These are phyloP conservation scores for Cherax quadricarinatus DNA, from an alignment of 1,140 invertebrate genomes.

Conservation along the genomic window DNA sequence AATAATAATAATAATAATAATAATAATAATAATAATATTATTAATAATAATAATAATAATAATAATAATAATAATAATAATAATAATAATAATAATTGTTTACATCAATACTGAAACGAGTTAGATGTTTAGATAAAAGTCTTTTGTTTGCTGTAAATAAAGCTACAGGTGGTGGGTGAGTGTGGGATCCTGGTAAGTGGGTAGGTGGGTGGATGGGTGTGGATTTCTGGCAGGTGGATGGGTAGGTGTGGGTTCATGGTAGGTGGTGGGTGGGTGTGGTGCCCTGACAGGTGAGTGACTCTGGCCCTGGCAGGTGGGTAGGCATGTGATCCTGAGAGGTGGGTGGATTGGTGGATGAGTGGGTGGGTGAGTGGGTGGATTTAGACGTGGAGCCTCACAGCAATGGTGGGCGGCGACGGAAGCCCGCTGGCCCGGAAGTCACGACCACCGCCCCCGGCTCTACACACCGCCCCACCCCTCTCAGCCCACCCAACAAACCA, in stretches of 20 bases:
- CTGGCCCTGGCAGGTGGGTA: neutral
- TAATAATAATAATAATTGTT: too few relatives aligned
- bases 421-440: constrained; percentile 64
- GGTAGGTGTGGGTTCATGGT: neutral
- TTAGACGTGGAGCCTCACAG: neutral
- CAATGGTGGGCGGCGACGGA: constrained; percentile 39
- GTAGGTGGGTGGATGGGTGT: neutral
- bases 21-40: too few relatives aligned
- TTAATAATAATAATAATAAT: too few relatives aligned
- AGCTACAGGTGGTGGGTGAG: too few relatives aligned
- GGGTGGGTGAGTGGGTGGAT: neutral
- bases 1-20: too few relatives aligned
- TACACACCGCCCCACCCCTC: constrained; percentile 26
- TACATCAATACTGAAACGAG: too few relatives aligned
- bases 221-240: neutral
- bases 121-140: too few relatives aligned
- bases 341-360: neutral
- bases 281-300: neutral
- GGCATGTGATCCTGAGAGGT: neutral
- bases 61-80: too few relatives aligned
- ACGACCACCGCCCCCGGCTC: constrained; percentile 53
- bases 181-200: too few relatives aligned
- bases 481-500: neutral
- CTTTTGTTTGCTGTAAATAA: too few relatives aligned
- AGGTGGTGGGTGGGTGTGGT: neutral